These are phyloP conservation scores for Neolamprologus sp. DNA, from an alignment of 2,113 vertebrate genomes.

Conservation along the genomic window DNA sequence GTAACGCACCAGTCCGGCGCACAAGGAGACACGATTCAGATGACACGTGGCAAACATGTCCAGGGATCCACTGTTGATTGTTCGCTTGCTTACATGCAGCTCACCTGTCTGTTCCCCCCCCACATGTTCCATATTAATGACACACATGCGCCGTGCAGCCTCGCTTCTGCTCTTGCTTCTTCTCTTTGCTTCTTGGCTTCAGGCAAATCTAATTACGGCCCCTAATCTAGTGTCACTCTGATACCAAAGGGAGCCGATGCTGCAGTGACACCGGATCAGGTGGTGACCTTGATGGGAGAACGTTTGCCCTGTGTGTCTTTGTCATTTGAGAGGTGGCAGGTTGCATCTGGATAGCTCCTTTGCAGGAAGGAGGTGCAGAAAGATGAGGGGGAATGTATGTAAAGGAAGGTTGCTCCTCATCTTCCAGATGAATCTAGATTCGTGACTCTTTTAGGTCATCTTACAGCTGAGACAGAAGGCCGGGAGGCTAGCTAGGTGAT, in stretches of 20 bases:
- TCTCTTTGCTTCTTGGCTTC: background rate
- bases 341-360: background rate
- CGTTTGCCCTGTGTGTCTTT: slow-evolving; percentile 27
- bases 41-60: slow-evolving; percentile 32
- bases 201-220: slow-evolving; percentile 44
- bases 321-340: background rate
- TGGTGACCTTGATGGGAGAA: slow-evolving; percentile 56
- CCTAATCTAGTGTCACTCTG: slow-evolving; percentile 18
- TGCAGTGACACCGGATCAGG: slow-evolving; percentile 50
- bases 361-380: background rate
- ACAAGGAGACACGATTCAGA: slow-evolving; percentile 31
- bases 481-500: background rate
- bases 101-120: background rate
- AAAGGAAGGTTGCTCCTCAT: background rate
- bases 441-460: background rate
- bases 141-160: background rate
- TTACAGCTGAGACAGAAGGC: background rate
- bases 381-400: background rate
- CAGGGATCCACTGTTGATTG: background rate
- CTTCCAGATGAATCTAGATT: background rate
- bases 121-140: background rate
- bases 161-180: background rate
- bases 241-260: slow-evolving; percentile 21
- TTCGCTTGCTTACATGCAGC: background rate
- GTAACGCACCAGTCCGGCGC: slow-evolving; percentile 34